Percentiles rank a stretch among this genome's conserved stretches.
These are phyloP conservation scores for Slavum lentiscoides DNA, from an alignment of 2,888 invertebrate genomes.

Conservation along the genomic window DNA sequence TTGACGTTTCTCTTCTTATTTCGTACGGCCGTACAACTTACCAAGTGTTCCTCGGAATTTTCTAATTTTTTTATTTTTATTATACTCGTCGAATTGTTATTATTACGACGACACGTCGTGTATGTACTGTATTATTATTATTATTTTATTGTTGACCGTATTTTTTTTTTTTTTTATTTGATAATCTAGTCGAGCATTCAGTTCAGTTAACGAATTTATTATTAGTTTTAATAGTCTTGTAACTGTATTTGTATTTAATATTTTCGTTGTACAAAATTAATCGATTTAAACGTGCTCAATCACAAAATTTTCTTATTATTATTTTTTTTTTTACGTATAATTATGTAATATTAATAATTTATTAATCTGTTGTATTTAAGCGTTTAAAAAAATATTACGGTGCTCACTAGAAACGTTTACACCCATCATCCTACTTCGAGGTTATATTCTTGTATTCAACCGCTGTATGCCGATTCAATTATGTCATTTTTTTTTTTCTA, in stretches of 20 bases:
- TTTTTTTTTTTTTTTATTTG: background rate
- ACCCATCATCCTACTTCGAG: background rate
- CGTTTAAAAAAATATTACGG: background rate
- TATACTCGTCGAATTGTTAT: no score
- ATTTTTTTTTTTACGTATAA: background rate
- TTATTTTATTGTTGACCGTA: background rate
- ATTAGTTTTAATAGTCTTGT: background rate
- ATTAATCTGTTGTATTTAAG: background rate
- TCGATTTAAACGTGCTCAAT: background rate
- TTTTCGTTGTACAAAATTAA: slow-evolving; percentile 5
- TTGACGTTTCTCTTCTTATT: no score
- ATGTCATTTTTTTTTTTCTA: no score
- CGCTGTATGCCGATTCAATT: no score
- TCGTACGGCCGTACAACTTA: no score
- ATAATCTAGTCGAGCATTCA: slow-evolving; percentile 16
- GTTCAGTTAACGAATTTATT: slow-evolving; percentile 4
- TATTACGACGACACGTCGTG: background rate
- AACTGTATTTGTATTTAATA: background rate
- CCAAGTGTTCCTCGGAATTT: no score
- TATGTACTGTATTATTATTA: background rate
- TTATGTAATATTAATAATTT: background rate
- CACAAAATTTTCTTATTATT: slow-evolving; percentile 6
- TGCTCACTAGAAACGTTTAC: background rate
- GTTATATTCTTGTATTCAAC: no score
- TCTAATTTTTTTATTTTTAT: no score